A percentile compares a stretch with the other conserved stretches of the same genome.
These are phyloP conservation scores for Pitangus sulphuratus DNA, from an alignment of 2,797 vertebrate species.

Conservation along the genomic window DNA sequence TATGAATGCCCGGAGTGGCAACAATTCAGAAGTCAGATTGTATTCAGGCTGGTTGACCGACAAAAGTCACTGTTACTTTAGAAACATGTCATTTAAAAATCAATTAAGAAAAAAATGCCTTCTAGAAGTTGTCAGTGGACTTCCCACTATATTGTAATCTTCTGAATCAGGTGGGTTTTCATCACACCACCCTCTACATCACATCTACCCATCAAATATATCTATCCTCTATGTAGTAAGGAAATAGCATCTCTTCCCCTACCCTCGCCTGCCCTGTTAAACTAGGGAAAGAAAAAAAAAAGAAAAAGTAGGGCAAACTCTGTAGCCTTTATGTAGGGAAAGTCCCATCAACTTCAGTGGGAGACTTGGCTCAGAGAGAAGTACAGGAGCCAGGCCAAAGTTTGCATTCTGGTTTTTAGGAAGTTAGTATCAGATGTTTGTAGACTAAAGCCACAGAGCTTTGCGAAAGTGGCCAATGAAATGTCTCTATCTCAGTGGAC, in stretches of 20 bases:
- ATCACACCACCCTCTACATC: background rate
- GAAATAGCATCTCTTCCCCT: background rate
- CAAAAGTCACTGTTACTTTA: background rate
- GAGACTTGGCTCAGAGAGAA: background rate
- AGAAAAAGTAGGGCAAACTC: background rate
- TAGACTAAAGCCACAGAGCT: background rate
- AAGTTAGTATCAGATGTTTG: background rate
- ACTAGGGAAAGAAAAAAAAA: background rate
- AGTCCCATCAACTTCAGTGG: background rate
- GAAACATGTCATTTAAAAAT: background rate
- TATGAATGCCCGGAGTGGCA: background rate
- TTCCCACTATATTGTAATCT: background rate
- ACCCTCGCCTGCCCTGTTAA: background rate
- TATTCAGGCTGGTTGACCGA: background rate
- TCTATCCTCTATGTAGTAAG: background rate
- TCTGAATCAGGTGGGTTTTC: background rate
- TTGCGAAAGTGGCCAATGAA: background rate
- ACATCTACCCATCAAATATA: background rate
- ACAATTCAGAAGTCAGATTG: background rate
- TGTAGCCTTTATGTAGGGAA: background rate
- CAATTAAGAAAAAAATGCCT: background rate
- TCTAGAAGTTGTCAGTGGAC: background rate
- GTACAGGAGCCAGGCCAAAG: background rate
- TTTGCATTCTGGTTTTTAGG: background rate
- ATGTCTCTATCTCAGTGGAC: background rate